Percentiles rank a stretch among this genome's conserved stretches.
These are phyloP conservation scores for Catocala fraxini DNA, from an alignment of 2,888 invertebrate species.

Conservation along the genomic window DNA sequence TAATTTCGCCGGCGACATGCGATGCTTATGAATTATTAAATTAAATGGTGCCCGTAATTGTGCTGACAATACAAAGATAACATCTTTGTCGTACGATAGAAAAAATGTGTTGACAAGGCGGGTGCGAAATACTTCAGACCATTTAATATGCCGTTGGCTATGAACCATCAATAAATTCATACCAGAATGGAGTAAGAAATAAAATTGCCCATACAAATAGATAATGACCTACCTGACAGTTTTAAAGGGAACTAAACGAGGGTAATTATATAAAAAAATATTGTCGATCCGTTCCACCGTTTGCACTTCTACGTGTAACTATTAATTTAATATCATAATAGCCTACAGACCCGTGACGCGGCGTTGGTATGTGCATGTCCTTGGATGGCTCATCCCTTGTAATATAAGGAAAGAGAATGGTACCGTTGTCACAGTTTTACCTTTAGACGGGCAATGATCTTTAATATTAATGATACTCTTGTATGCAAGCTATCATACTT, in stretches of 20 bases:
- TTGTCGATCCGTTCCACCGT: background rate
- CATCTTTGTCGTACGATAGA: slow-evolving; percentile 36
- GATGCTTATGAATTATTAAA: slow-evolving; percentile 18
- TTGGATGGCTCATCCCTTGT: too few relatives aligned
- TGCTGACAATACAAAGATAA: slow-evolving; percentile 42
- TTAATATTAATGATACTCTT: too few relatives aligned
- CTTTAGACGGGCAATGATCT: too few relatives aligned
- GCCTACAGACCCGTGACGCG: too few relatives aligned
- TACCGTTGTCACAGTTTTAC: too few relatives aligned
- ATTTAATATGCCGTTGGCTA: slow-evolving; percentile 51
- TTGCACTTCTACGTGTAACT: background rate
- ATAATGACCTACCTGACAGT: slow-evolving; percentile 8
- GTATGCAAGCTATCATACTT: too few relatives aligned
- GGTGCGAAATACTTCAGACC: slow-evolving; percentile 61
- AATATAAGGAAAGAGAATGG: too few relatives aligned
- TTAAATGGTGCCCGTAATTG: slow-evolving; percentile 41
- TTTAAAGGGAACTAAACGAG: background rate
- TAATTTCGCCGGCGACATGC: background rate
- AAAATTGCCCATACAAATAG: slow-evolving; percentile 37
- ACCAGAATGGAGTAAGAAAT: slow-evolving; percentile 46
- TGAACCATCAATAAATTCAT: slow-evolving; percentile 50
- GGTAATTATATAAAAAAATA: background rate
- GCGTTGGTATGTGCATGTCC: too few relatives aligned
- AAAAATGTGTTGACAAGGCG: slow-evolving; percentile 51
- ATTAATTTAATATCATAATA: too few relatives aligned